Base-by-base conservation (phyloP, 92 coral and sea anemone species). In the Palythoa caribaeorum region DNA sequence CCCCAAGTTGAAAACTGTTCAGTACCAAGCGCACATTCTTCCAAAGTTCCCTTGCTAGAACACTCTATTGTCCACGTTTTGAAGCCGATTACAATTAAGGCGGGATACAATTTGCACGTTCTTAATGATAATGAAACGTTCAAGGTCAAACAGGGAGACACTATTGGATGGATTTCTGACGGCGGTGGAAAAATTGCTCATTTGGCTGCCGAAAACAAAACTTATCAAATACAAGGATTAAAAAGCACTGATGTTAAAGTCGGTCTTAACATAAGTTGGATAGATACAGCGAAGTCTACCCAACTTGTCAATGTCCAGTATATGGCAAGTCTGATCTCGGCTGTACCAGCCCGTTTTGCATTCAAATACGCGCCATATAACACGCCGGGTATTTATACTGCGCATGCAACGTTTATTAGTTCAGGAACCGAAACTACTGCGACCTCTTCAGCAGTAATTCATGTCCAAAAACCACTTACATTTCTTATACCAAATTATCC, bases 121-220 rank as follows among this genome's bases (percentile, higher is more conserved):
- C 86, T 97, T 47, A 69, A 95, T 3, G 90, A 91, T 13, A 76
- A 79, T 40, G 87, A 91, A 15, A 71, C 80, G 12, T 83, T 95
- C 20, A 80, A 92, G 51, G 93, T 86, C 52, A 38, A 47, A 1
- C 93, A 89, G 17, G 99, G 99, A 8, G 98, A 95, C 86, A 80
- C 94, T 51, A 28, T 94, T 28, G 98, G 97, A 1, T 95, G 98
- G 98, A 88, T 89, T 63, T 85, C 89, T 2, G 89, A 88, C 3
- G 83, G 88, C 15, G 98, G 87, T 7, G 99, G 97, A 1, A 89
- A 66, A 50, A 79, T 97, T 55, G 93, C 91, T 1, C 92, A 91
- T 15, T 85, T 76, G 52, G 36, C 78, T 38, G 94, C 84, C 9
- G n/a, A 59, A 17, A 76, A 84, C 65, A 80, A 83, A 37, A 84